Conservation (phyloP, 2,113 vertebrate species). For the Megaceryle torquata region DNA sequence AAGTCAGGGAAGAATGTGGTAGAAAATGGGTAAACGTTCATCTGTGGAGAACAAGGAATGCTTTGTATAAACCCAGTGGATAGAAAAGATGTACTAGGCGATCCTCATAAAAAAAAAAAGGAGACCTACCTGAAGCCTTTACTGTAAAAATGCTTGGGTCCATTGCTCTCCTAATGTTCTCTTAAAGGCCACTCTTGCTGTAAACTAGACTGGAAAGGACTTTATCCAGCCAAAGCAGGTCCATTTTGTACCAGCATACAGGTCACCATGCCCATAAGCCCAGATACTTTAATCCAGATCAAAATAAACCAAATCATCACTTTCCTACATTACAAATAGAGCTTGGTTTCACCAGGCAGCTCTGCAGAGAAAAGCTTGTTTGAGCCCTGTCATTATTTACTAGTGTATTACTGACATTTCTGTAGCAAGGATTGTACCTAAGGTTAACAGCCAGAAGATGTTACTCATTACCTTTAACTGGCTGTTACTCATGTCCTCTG, state of each 20-base stretch:
- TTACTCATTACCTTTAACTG: background rate
- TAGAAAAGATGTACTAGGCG: background rate
- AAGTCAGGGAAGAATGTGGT: background rate
- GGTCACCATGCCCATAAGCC: background rate
- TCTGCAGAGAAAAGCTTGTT: background rate
- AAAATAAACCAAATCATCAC: background rate
- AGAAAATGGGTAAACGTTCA: background rate
- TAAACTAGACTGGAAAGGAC: background rate
- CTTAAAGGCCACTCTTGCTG: background rate
- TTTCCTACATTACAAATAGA: background rate
- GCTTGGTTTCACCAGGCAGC: background rate
- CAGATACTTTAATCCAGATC: background rate
- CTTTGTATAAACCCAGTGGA: background rate
- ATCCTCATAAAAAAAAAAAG: background rate
- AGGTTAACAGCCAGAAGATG: background rate
- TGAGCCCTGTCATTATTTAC: background rate
- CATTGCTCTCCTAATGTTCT: background rate
- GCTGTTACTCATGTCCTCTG: background rate
- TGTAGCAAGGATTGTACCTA: background rate
- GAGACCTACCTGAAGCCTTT: background rate
- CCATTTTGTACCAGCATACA: background rate
- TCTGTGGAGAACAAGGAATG: background rate
- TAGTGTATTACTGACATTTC: background rate
- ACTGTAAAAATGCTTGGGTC: background rate
- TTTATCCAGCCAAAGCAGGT: background rate